Conservation (phyloP, 2,888 invertebrate genomes). For the Chrysomela aeneicollis region DNA sequence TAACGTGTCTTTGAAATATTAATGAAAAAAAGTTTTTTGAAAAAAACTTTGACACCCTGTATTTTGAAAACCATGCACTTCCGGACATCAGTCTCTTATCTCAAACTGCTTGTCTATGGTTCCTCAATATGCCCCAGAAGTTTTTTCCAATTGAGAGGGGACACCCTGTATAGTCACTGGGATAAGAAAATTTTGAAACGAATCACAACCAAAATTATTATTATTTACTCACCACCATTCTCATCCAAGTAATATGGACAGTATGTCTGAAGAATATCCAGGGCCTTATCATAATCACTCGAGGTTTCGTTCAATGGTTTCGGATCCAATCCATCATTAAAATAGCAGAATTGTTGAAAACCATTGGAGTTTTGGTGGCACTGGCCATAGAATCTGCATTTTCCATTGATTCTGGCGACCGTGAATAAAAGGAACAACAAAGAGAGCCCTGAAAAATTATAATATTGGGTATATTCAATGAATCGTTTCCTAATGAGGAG, state of each 20-base stretch:
- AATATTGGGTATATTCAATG: not conserved
- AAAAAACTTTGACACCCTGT: too few species aligned
- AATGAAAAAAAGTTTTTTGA: too few species aligned
- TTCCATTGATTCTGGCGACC: slow-evolving; percentile 16
- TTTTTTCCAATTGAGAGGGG: too few species aligned
- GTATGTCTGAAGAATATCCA: slow-evolving; percentile 63
- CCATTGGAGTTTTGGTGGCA: slow-evolving; percentile 37
- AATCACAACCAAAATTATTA: too few species aligned
- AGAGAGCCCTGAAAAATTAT: not conserved
- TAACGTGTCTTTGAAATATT: too few species aligned
- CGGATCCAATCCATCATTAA: slow-evolving; percentile 47
- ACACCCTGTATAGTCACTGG: too few species aligned
- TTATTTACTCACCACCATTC: slow-evolving; percentile 42
- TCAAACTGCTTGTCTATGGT: too few species aligned
- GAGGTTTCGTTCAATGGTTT: slow-evolving; percentile 53
- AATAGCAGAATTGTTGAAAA: slow-evolving; percentile 45
- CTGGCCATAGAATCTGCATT: slow-evolving; percentile 39
- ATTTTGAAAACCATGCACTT: too few species aligned
- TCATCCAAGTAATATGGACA: slow-evolving; percentile 69
- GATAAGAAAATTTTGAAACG: too few species aligned
- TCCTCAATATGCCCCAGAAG: too few species aligned
- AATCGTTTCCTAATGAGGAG: not conserved
- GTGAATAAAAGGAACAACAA: not conserved
- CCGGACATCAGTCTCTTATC: too few species aligned
- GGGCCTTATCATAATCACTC: slow-evolving; percentile 47